These are phyloP conservation scores for Chloroceryle amazona DNA, from an alignment of 2,797 vertebrate species.

Conservation along the genomic window DNA sequence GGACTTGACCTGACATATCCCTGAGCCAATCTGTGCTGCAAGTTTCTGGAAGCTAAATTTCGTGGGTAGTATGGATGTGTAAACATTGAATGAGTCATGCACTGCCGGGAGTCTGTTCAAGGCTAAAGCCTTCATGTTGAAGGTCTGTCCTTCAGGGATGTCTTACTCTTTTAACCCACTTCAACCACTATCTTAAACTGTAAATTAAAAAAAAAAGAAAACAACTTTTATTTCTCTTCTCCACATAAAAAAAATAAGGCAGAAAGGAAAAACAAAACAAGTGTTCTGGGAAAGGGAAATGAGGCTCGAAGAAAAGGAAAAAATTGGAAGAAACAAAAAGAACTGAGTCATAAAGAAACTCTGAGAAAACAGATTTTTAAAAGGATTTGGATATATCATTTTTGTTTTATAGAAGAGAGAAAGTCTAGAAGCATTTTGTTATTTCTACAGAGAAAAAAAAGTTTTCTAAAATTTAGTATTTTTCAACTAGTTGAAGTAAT, in stretches of 20 bases:
- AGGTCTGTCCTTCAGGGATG: neutral
- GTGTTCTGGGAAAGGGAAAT: neutral
- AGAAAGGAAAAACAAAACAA: neutral
- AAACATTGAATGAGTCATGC: neutral
- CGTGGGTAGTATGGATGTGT: rapidly evolving
- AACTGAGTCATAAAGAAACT: neutral
- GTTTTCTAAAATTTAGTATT: neutral
- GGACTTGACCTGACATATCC: neutral
- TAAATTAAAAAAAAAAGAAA: neutral
- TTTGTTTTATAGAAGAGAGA: neutral
- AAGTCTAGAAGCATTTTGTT: neutral
- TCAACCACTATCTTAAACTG: neutral
- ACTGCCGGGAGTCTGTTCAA: neutral
- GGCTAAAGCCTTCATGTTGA: neutral
- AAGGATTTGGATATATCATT: neutral
- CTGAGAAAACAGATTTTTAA: neutral
- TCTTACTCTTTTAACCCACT: neutral
- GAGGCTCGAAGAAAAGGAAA: neutral
- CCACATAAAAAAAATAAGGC: neutral
- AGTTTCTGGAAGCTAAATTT: neutral
- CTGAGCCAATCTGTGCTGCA: neutral
- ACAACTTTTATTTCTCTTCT: neutral
- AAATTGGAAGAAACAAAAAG: neutral
- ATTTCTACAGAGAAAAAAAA: neutral
- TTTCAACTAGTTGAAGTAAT: neutral